Percentiles rank a stretch among this genome's conserved stretches.
Conservation (phyloP, 2,888 invertebrate genomes). For the Melieria omissa region DNA sequence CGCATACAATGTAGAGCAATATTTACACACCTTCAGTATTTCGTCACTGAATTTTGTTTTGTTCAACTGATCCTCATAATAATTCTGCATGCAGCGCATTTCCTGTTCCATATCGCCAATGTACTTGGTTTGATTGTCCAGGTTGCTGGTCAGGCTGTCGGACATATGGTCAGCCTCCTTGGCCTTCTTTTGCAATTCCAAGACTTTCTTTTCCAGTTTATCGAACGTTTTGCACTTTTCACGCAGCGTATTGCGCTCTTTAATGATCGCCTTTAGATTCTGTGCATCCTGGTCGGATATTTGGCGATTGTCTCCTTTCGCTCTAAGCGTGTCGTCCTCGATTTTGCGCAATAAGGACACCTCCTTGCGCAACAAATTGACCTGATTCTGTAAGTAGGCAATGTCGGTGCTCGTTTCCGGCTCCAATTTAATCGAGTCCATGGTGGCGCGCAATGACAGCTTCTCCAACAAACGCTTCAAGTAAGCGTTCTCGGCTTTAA, state of each 20-base stretch:
- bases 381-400: constrained; percentile 54
- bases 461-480: constrained; percentile 57
- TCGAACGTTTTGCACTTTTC: constrained; percentile 48
- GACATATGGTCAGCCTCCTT: constrained; percentile 42
- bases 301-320: neutral
- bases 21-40: constrained; percentile 44
- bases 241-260: constrained; percentile 56
- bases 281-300: constrained; percentile 49
- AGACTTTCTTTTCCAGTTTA: constrained; percentile 44
- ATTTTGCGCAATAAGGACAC: constrained; percentile 50
- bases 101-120: constrained; percentile 53
- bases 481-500: constrained; percentile 56
- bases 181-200: constrained; percentile 45
- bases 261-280: constrained; percentile 51
- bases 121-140: constrained; percentile 45
- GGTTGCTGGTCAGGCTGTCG: constrained; percentile 41
- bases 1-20: too few species aligned
- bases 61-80: constrained; percentile 52
- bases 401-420: constrained; percentile 55
- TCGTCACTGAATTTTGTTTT: constrained; percentile 50
- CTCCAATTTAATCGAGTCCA: constrained; percentile 47
- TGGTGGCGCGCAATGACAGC: constrained; percentile 45
- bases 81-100: constrained; percentile 54
- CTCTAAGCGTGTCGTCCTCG: constrained; percentile 50
- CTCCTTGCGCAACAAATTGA: constrained; percentile 55